phyloP scores from a whole-genome alignment of 2,797 vertebrate genomes.

The Acanthis flammea region DNA sequence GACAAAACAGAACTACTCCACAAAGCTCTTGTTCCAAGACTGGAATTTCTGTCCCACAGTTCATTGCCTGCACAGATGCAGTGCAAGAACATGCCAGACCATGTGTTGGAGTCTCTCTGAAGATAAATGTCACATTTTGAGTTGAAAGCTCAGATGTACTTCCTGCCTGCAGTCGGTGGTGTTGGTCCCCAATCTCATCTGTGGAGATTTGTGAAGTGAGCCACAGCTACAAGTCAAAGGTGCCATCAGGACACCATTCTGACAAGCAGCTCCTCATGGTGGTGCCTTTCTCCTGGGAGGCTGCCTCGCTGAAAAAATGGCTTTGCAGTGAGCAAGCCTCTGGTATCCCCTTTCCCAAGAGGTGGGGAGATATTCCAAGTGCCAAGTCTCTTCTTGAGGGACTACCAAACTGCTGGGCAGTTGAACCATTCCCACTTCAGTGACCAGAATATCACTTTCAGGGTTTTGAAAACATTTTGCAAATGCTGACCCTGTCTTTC shows the following conservation, averaged over 20 bases:
- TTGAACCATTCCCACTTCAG: background rate
- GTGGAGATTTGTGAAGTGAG: background rate
- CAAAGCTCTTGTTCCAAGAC: background rate
- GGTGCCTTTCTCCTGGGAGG: background rate
- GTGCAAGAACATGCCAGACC: background rate
- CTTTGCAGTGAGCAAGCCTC: background rate
- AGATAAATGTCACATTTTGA: background rate
- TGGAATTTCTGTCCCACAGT: background rate
- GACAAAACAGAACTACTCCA: background rate
- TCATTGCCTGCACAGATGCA: background rate
- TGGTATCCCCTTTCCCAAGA: background rate
- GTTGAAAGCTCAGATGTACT: fast-evolving
- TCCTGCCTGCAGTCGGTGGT: background rate
- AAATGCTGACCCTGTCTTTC: background rate
- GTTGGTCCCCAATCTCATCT: background rate
- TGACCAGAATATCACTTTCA: background rate
- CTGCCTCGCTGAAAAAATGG: background rate
- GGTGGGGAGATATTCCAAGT: background rate
- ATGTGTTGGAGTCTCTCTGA: background rate
- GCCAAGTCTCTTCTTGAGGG: background rate
- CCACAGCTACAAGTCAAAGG: background rate
- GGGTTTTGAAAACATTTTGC: background rate
- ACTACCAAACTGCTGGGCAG: background rate
- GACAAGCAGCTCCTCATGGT: background rate
- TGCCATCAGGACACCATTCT: background rate